phyloP scores from a whole-genome alignment of 2,888 invertebrate species.

The Myathropa florea region DNA sequence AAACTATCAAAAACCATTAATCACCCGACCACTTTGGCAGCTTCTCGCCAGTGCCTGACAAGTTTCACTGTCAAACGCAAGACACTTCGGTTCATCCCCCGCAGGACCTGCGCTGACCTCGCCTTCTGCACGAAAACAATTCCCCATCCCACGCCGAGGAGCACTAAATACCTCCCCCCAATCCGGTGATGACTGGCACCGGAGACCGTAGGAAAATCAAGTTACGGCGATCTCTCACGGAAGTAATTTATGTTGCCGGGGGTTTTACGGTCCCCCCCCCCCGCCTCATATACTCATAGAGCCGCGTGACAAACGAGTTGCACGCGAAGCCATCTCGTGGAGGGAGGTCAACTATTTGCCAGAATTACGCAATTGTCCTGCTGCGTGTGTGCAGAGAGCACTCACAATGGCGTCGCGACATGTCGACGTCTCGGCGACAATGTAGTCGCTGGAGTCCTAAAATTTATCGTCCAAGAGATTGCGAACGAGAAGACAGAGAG shows the following conservation, averaged over 20 bases:
- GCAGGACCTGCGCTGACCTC: background rate
- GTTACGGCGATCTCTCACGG: constrained; percentile 66
- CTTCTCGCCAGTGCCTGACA: background rate
- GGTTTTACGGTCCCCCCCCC: constrained; percentile 60
- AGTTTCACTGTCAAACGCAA: background rate
- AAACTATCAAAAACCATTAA: background rate
- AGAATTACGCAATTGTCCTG: constrained; percentile 60
- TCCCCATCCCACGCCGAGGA: background rate
- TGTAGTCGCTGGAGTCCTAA: constrained; percentile 36
- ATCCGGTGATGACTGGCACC: background rate
- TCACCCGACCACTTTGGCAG: background rate
- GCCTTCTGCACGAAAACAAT: background rate
- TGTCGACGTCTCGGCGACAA: constrained; percentile 13
- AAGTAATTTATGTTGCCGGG: constrained; percentile 58
- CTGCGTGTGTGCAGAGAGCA: constrained; percentile 20
- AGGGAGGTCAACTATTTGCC: constrained; percentile 33
- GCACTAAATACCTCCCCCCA: background rate
- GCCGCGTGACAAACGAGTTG: constrained; percentile 39
- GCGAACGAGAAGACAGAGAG: background rate
- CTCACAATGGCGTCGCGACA: constrained; percentile 22
- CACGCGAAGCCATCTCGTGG: constrained; percentile 23
- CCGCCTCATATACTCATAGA: constrained; percentile 7
- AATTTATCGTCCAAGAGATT: constrained; percentile 44
- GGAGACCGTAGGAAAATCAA: constrained; percentile 56
- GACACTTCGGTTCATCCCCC: background rate